Evolutionary conservation across 1,140 invertebrate species (phyloP).

Genomic region (Tachypleus tridentatus): DNA sequence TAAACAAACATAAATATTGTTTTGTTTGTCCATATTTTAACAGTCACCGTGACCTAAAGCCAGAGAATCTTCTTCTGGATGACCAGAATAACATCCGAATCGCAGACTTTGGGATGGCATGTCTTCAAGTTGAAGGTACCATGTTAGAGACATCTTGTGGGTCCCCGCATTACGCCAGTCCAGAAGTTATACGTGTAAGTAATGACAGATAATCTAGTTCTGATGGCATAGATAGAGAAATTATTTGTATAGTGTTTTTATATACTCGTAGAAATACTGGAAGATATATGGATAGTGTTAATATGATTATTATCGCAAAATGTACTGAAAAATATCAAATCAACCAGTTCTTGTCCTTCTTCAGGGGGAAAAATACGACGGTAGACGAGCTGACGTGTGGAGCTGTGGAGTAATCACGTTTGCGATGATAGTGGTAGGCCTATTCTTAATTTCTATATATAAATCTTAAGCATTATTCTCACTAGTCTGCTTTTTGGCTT

Average conservation of each 20-base stretch:
- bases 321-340: too few relatives aligned
- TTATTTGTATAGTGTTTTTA: too few relatives aligned
- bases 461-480: too few relatives aligned
- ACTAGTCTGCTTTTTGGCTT: too few relatives aligned
- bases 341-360: slow-evolving; percentile 14
- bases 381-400: slow-evolving; percentile 95
- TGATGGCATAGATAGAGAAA: too few relatives aligned
- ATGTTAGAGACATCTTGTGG: slow-evolving; percentile 98
- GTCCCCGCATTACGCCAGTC: slow-evolving; percentile 97
- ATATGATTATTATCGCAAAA: too few relatives aligned
- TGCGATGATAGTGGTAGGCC: slow-evolving; percentile 68
- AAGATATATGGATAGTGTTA: too few relatives aligned
- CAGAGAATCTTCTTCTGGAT: slow-evolving; percentile 93
- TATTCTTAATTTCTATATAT: too few relatives aligned
- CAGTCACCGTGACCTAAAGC: slow-evolving; percentile 95
- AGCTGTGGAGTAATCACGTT: slow-evolving; percentile 97
- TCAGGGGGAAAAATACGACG: slow-evolving; percentile 99
- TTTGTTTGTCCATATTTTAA: neutral
- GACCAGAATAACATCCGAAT: slow-evolving; percentile 98
- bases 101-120: slow-evolving; percentile 99
- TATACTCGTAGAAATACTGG: too few relatives aligned
- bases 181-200: slow-evolving; percentile 95
- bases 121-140: slow-evolving; percentile 90
- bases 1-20: too few relatives aligned
- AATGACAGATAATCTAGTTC: neutral